Base-by-base conservation (phyloP, 2,113 vertebrate species). In the Bubo bubo region DNA sequence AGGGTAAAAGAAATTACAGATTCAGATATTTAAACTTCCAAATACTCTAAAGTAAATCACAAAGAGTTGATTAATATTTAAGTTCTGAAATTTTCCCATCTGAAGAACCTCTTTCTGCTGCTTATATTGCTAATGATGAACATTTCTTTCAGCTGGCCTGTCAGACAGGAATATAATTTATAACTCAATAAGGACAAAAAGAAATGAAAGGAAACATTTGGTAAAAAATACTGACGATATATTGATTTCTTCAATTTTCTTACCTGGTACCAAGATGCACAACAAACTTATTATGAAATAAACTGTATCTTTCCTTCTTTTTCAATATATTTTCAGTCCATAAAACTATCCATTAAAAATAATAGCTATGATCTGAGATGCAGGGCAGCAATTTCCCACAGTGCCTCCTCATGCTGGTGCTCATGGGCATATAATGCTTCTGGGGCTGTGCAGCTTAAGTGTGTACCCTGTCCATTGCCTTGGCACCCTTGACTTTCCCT, bases 401-500 rank as follows among this genome's bases (percentile, higher is more conserved):
- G 13, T 3, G 3, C 37, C 8, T 47, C 12, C 26, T 68, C 23
- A 12, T 4, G 2, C 13, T 18, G 3, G 43, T 3, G 6, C 4
- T 80, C 35, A 21, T 43, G 60, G 21, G 41, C 1, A 0, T 79
- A 15, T 2, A 37, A 53, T 1, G 0, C 34, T 64, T 76, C 14
- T 52, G 27, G 14, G 35, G 13, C 37, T 52, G 60, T 22, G 56
- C 19, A 58, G 11, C 1, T 24, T 37, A 10, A 9, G 13, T 30
- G 32, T 16, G 14, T 49, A 4, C 27, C 9, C 16, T 66, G 5
- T 28, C 16, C 8, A 4, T 43, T 47, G 20, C 47, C 32, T 67
- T 41, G 41, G 8, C 24, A 71, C 5, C 16, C 2, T 5, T 41
- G 19, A 9, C 14, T 68, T 75, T 88, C 26, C 37, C 10, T 71